phyloP scores from a whole-genome alignment of 92 coral and sea anemone species.

The Actinostola sp. region DNA sequence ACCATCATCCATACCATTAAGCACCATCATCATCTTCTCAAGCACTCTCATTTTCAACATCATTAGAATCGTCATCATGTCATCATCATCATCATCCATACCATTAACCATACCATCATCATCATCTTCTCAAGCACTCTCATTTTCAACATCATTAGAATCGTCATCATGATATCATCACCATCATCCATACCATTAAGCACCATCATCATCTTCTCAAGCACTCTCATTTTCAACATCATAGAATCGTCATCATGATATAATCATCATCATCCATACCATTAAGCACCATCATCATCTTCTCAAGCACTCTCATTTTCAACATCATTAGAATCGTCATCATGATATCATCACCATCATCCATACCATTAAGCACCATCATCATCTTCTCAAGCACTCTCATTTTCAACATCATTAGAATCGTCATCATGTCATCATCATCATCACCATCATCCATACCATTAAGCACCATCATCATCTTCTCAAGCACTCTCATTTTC shows the following conservation, averaged over 20 bases:
- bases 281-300: slow-evolving; percentile 16
- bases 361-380: not conserved
- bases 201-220: not conserved
- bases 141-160: not conserved
- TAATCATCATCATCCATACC: slow-evolving; percentile 3
- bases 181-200: not conserved
- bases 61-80: slow-evolving; percentile 20
- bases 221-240: not conserved
- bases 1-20: not conserved
- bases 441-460: not conserved
- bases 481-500: slow-evolving; percentile 7
- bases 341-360: not conserved
- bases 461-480: not conserved
- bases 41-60: not conserved
- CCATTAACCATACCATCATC: not conserved
- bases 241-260: not conserved
- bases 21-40: not conserved
- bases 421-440: not conserved
- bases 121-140: not conserved
- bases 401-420: not conserved
- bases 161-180: slow-evolving; percentile 1
- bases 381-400: not conserved
- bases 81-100: slow-evolving; percentile 9
- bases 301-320: not conserved
- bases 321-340: not conserved